Evolutionary conservation across 2,888 invertebrate genomes (phyloP), one percentile per base, ranked within the genome.

Genomic region (Ommatoiulus sabulosus): DNA sequence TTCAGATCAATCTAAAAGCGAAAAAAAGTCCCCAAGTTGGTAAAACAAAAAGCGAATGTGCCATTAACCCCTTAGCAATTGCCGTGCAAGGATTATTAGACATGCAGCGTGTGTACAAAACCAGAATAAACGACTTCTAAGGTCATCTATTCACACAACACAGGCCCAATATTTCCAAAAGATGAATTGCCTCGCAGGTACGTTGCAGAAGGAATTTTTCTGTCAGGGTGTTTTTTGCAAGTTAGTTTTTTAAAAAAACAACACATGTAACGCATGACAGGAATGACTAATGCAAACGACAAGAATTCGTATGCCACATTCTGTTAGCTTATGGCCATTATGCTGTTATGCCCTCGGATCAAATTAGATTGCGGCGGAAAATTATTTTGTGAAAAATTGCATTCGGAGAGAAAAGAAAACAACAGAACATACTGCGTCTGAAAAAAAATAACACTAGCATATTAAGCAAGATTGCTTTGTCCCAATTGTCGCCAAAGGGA

Each of bases 61-160:
- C 52, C 52, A 52, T 15, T 52, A 46, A 46, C 46, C 46, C 46
- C 6, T 46, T 46, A 7, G 46, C 8, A 8, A n/a, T 46, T 7
- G 46, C 5, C 8, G 46, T 46, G 52, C 7, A n/a, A 5, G 63
- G 63, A 63, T 17, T n/a, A 63, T 17, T 4, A 63, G 17, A 63
- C n/a, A 52, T 52, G 63, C 20, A n/a, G 63, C 63, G 5, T n/a
- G 63, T 63, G 63, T 63, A 63, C 63, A 63, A 63, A 63, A 63
- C 63, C 17, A 63, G 63, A 63, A 63, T 63, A 63, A 63, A 63
- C 63, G 12, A n/a, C n/a, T 5, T n/a, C 6, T n/a, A 63, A 20
- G 3, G 52, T 10, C 12, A 52, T 12, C 15, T 52, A 10, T 12
- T 12, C 52, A 52, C 3, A 52, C 52, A 52, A 10, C 52, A 12